phyloP scores from a whole-genome alignment of 2,113 vertebrate genomes.

The Mormoops blainvillei region DNA sequence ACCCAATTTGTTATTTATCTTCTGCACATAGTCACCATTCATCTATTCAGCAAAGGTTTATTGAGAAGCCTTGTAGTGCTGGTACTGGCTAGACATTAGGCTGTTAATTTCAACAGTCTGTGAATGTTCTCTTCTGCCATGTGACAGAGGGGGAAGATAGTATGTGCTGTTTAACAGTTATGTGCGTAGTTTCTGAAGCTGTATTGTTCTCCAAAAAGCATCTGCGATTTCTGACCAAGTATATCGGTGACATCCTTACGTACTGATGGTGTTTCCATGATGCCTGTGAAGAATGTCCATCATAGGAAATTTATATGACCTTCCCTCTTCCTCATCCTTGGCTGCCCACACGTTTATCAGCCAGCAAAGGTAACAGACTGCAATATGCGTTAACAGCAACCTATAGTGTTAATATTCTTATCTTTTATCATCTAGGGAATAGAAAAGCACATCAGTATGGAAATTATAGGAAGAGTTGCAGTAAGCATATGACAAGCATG shows the following conservation, averaged over 20 bases:
- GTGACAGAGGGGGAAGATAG: slow-evolving; percentile 35
- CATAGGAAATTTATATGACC: background rate
- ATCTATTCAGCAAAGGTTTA: slow-evolving; percentile 21
- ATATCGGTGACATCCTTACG: background rate
- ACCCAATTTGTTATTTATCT: background rate
- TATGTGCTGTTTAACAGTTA: slow-evolving; percentile 1
- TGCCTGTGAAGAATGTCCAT: slow-evolving; percentile 1
- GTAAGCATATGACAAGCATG: slow-evolving; percentile 28
- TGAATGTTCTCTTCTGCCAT: slow-evolving; percentile 12
- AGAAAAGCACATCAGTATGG: background rate
- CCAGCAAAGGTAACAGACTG: background rate
- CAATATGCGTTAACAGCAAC: background rate
- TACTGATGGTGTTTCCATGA: background rate
- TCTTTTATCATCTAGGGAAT: background rate
- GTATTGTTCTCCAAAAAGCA: slow-evolving; percentile 13
- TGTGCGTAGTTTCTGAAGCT: background rate
- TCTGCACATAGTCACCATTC: background rate
- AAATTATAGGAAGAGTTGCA: background rate
- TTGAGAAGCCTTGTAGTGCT: background rate
- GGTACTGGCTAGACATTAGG: background rate
- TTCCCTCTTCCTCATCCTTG: background rate
- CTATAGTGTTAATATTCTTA: background rate
- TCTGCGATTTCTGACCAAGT: slow-evolving; percentile 3
- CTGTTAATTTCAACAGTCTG: slow-evolving; percentile 31
- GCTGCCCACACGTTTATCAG: background rate